These are phyloP conservation scores for Crossaster papposus DNA, from an alignment of 53 echinoderm and acorn worm genomes.

Conservation along the genomic window DNA sequence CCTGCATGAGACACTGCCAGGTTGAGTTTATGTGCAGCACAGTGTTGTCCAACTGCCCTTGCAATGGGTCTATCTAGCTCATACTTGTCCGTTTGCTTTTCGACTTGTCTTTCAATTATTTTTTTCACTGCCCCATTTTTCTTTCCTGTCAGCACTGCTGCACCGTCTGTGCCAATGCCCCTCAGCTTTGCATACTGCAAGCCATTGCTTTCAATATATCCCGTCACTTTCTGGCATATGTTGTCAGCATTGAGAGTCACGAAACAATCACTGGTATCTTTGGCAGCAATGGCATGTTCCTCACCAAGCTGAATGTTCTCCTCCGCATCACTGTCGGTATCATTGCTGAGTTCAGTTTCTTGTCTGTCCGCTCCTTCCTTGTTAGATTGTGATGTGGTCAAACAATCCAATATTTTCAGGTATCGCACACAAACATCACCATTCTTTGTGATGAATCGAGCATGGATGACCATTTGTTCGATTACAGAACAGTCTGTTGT, in stretches of 20 bases:
- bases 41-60: constrained; percentile 61
- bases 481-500: constrained; percentile 55
- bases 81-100: no score
- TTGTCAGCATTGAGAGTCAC: constrained; percentile 49
- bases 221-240: constrained; percentile 23
- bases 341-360: no score
- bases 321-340: constrained; percentile 24
- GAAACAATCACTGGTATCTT: no score
- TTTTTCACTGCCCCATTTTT: constrained; percentile 54
- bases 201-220: constrained; percentile 5
- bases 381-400: no score
- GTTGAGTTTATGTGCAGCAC: constrained; percentile 67
- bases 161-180: constrained; percentile 71
- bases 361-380: neutral
- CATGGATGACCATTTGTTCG: constrained; percentile 71
- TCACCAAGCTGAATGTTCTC: neutral
- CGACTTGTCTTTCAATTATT: neutral
- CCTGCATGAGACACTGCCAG: constrained; percentile 66
- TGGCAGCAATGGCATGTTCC: no score
- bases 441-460: constrained; percentile 14
- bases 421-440: constrained; percentile 22
- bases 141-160: constrained; percentile 63
- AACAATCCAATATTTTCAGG: constrained; percentile 57
- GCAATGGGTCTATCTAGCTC: no score
- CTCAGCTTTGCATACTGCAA: constrained; percentile 4